phyloP scores from a whole-genome alignment of 2,888 invertebrate genomes.

The Tethea ocularis region DNA sequence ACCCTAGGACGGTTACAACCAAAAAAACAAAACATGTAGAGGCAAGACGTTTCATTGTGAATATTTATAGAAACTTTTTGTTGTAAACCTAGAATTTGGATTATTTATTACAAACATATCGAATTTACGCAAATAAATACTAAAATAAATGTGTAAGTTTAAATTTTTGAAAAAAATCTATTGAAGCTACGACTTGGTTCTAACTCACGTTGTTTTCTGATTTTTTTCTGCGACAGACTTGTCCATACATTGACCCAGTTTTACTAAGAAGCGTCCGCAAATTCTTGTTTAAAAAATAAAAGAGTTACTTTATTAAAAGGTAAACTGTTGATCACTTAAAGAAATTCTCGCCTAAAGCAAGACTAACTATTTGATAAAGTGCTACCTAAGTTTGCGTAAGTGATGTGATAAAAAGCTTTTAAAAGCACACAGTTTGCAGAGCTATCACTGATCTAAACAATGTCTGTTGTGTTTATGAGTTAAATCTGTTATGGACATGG shows the following conservation, averaged over 20 bases:
- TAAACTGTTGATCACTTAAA: neutral
- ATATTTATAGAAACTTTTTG: neutral
- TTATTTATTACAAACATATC: neutral
- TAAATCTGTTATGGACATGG: constrained; percentile 61
- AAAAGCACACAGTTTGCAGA: neutral
- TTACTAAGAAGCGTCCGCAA: constrained; percentile 25
- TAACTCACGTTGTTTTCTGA: constrained; percentile 56
- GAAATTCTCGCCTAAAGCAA: neutral
- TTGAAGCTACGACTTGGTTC: constrained; percentile 11
- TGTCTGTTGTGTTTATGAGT: constrained; percentile 30
- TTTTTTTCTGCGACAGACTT: constrained; percentile 78
- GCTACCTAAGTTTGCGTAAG: neutral
- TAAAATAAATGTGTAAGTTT: no score
- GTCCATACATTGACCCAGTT: constrained; percentile 87
- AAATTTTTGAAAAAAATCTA: no score
- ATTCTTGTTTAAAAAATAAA: neutral
- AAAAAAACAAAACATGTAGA: constrained; percentile 14
- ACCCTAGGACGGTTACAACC: constrained; percentile 21
- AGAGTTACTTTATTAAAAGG: neutral
- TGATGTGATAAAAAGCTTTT: neutral
- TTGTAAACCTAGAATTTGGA: constrained; percentile 19
- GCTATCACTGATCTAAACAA: neutral
- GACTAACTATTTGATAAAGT: neutral
- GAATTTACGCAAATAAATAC: constrained; percentile 2
- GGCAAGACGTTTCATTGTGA: constrained; percentile 19